A percentile compares a stretch with the other conserved stretches of the same genome.
Conservation (phyloP, 2,888 invertebrate genomes). For the Chymomyza caudatula region DNA sequence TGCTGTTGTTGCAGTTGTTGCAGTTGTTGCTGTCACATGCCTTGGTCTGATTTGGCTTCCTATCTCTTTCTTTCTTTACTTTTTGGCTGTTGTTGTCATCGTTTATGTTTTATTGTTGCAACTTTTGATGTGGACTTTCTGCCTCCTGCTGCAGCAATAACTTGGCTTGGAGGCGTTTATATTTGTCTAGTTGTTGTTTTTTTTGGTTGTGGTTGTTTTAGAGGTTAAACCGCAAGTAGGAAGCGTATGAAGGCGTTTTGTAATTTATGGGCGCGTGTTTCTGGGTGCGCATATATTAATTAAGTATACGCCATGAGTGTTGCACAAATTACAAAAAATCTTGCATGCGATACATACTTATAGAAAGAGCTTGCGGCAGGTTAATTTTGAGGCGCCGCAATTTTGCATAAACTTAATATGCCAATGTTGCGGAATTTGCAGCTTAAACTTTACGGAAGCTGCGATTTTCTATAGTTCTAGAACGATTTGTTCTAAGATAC, state of each 20-base stretch:
- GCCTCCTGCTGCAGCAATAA: conserved; percentile 18
- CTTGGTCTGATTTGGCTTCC: conserved; percentile 61
- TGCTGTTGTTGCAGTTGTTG: conserved; percentile 43
- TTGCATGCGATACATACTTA: background rate
- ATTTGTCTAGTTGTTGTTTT: conserved; percentile 15
- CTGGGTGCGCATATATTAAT: conserved; percentile 31
- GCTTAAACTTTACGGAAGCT: too few species aligned
- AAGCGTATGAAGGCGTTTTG: conserved; percentile 62
- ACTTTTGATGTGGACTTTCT: conserved; percentile 41
- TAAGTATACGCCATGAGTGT: conserved; percentile 33
- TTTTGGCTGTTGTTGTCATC: conserved; percentile 2
- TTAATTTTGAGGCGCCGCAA: background rate
- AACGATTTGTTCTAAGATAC: too few species aligned
- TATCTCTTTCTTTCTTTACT: background rate
- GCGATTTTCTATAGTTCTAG: too few species aligned
- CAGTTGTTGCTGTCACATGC: conserved; percentile 62
- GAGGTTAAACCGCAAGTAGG: conserved; percentile 68
- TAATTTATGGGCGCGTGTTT: conserved; percentile 51
- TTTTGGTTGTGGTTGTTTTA: conserved; percentile 41
- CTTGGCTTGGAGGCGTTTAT: conserved; percentile 56
- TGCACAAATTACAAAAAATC: background rate
- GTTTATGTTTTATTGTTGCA: conserved; percentile 39
- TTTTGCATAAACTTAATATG: background rate
- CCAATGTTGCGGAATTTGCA: background rate
- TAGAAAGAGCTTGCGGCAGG: background rate